Evolutionary conservation across 1,140 invertebrate genomes (phyloP), one percentile per base, ranked within the genome.

Genomic region (Drosophila auraria): DNA sequence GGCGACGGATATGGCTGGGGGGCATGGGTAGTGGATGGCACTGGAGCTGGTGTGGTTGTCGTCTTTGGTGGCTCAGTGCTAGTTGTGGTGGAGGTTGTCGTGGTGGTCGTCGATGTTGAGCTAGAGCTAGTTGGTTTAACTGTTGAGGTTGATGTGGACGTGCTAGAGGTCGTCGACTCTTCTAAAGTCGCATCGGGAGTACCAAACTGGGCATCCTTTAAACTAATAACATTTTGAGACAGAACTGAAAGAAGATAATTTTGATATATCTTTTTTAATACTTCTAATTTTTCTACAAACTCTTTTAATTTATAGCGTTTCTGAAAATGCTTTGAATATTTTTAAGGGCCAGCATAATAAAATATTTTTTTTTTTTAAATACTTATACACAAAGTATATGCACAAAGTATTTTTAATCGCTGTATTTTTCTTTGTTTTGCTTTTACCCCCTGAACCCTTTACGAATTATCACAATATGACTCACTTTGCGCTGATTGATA

Each of bases 1-100:
- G 95, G 93, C 14, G 90, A 72, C 23, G 94, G 93, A 36, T 93
- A 81, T 0, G 94, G 93, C 17, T 90, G 87, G n/a, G 91, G 91
- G 25, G 91, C 75, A 38, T 74, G 61, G 7, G 86, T 79, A 4
- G 91, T 82, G 33, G 73, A 71, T 25, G 87, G 51, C 30, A 82
- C 65, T 27, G 90, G 75, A 30, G 78, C 69, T 20, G 78, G 71
- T 36, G 86, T 82, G 9, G 84, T 83, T 30, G 91, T 87, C n/a
- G 63, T 71, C 27, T 56, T 63, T 54, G 87, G 80, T 60, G 63
- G 11, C 25, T 61, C 56, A 20, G 80, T 72, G 14, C 50, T 74
- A 6, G 66, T 78, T 11, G 64, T 75, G 12, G 51, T 61, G 9
- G 54, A 58, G 7, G 73, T 56, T 30, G 68, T 80, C 2, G 64